Percentiles rank a stretch among this genome's conserved stretches.
Conservation (phyloP, 2,888 invertebrate species). For the Heliconius aoede region DNA sequence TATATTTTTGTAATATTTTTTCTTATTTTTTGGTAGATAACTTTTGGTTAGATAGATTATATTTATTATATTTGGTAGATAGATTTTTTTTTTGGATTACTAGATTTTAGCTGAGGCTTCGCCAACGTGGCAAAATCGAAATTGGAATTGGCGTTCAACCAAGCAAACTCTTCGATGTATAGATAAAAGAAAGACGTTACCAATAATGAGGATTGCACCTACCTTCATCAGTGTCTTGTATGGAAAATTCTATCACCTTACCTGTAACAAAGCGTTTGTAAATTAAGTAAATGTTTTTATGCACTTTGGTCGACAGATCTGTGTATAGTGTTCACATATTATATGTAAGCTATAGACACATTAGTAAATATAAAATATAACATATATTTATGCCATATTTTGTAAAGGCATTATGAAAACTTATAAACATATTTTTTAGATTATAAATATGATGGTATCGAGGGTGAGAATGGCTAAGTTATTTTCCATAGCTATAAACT, state of each 20-base stretch:
- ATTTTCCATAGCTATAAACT: too few species aligned
- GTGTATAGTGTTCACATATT: too few species aligned
- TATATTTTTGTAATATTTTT: background rate
- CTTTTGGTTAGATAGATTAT: too few species aligned
- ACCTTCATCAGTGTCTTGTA: background rate
- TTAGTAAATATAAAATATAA: too few species aligned
- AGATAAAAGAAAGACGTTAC: background rate
- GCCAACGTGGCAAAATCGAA: too few species aligned
- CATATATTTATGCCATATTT: too few species aligned
- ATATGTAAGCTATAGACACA: background rate
- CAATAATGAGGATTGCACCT: background rate
- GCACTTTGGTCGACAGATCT: background rate
- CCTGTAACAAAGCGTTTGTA: slow-evolving; percentile 11
- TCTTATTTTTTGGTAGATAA: background rate
- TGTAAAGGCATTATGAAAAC: too few species aligned
- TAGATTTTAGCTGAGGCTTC: too few species aligned
- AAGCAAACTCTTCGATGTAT: too few species aligned
- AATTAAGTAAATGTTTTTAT: background rate
- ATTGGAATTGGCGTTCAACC: background rate
- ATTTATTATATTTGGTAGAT: too few species aligned
- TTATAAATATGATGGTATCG: background rate
- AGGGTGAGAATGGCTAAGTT: background rate
- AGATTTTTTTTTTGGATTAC: background rate
- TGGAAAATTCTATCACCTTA: background rate
- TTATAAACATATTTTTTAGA: too few species aligned